phyloP scores from a whole-genome alignment of 53 echinoderm and acorn worm genomes.

The Holothuria leucospilota region DNA sequence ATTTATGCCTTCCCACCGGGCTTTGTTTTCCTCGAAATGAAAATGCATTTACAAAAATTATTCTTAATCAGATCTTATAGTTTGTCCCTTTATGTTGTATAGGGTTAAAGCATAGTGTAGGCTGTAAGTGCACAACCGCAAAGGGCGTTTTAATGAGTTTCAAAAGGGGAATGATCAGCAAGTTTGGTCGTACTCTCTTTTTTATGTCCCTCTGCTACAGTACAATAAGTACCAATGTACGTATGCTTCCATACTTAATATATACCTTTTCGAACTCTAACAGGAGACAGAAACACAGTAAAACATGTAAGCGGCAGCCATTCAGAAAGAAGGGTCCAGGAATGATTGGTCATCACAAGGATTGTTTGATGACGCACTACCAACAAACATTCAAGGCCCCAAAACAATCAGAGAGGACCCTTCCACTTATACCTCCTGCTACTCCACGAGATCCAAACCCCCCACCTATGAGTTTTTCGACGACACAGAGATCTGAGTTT shows the following conservation, averaged over 20 bases:
- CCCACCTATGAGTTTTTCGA: slow-evolving; percentile 85
- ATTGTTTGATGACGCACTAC: slow-evolving; percentile 80
- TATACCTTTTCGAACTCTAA: background rate
- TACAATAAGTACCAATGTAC: background rate
- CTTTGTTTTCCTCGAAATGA: too few species aligned
- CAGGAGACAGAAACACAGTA: slow-evolving; percentile 82
- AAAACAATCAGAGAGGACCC: slow-evolving; percentile 47
- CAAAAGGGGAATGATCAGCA: too few species aligned
- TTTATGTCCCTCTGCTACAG: too few species aligned
- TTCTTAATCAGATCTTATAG: too few species aligned
- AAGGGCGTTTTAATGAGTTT: too few species aligned
- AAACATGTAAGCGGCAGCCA: slow-evolving; percentile 72
- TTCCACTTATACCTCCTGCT: slow-evolving; percentile 87
- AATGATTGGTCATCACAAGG: slow-evolving; percentile 37
- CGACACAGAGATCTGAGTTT: slow-evolving; percentile 85
- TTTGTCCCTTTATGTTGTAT: too few species aligned
- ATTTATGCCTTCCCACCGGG: too few species aligned
- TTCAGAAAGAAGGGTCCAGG: slow-evolving; percentile 39
- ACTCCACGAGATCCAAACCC: slow-evolving; percentile 91
- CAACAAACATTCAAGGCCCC: slow-evolving; percentile 75
- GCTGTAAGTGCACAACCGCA: too few species aligned
- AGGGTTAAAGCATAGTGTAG: too few species aligned
- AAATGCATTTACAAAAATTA: too few species aligned
- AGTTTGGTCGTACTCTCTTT: too few species aligned
- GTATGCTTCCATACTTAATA: too few species aligned